Evolutionary conservation across 37 sponge, comb jelly and placozoan genomes (phyloP).

Genomic region (Aplysina aerophoba): DNA sequence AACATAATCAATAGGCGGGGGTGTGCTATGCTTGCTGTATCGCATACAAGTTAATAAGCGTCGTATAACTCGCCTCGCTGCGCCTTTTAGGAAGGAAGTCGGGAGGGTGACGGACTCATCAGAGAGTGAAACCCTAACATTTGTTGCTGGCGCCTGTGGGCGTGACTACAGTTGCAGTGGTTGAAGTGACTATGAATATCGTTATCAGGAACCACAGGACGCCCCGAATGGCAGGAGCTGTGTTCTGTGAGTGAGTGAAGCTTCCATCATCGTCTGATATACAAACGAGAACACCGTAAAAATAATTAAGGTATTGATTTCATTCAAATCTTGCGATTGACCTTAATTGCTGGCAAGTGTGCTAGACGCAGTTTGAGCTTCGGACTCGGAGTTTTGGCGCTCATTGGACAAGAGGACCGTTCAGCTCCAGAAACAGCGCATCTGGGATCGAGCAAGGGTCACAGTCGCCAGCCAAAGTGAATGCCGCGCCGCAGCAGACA

Average conservation of each 20-base stretch:
- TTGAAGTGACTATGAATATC: not conserved
- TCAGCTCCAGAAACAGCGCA: not conserved
- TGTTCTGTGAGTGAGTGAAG: conserved; percentile 13
- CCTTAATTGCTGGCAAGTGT: not conserved
- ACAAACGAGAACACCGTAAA: conserved; percentile 35
- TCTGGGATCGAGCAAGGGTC: not conserved
- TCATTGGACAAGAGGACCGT: too few species aligned
- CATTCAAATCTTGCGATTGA: conserved; percentile 7
- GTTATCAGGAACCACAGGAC: conserved; percentile 18
- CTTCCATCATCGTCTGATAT: conserved; percentile 24
- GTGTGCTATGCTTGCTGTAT: too few species aligned
- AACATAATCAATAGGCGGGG: too few species aligned
- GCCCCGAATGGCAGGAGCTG: too few species aligned
- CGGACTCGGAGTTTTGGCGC: not conserved
- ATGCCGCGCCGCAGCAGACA: not conserved
- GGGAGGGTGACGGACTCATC: too few species aligned
- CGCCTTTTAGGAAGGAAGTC: too few species aligned
- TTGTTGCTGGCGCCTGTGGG: too few species aligned
- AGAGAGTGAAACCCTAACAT: too few species aligned
- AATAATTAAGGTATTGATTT: conserved; percentile 36
- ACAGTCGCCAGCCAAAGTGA: too few species aligned
- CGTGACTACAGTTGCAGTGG: too few species aligned
- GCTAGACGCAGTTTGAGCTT: not conserved
- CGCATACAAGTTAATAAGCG: too few species aligned
- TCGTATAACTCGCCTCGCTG: too few species aligned